These are phyloP conservation scores for Tachina grossa DNA, from an alignment of 2,888 invertebrate species.

Conservation along the genomic window DNA sequence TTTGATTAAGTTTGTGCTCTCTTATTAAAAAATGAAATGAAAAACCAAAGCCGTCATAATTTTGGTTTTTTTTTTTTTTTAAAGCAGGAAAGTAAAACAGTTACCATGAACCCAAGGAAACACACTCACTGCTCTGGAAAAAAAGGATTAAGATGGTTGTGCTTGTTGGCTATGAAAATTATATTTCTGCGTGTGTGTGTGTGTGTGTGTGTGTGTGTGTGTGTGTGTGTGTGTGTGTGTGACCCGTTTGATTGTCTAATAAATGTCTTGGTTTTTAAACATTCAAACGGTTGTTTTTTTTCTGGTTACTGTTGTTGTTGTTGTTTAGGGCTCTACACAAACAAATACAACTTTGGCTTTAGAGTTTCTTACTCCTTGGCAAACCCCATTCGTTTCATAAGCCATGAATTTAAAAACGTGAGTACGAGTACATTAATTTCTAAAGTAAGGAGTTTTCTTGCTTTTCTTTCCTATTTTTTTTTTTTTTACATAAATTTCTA, in stretches of 20 bases:
- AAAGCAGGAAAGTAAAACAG: slow-evolving; percentile 8
- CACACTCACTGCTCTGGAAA: slow-evolving; percentile 1
- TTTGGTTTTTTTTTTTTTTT: background rate
- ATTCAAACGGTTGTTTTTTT: slow-evolving; percentile 15
- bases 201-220: slow-evolving; percentile 1
- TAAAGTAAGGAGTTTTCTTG: background rate
- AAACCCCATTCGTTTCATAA: background rate
- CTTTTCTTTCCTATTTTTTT: slow-evolving; percentile 5
- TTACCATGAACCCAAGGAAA: slow-evolving; percentile 15
- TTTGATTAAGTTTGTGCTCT: slow-evolving; percentile 67
- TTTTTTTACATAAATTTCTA: background rate
- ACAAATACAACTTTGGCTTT: slow-evolving; percentile 10
- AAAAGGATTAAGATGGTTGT: slow-evolving; percentile 65
- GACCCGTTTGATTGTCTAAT: slow-evolving; percentile 67
- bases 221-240: slow-evolving; percentile 6
- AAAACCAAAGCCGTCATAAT: slow-evolving; percentile 13
- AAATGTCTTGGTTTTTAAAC: slow-evolving; percentile 50
- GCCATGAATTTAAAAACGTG: no score
- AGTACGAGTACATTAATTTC: slow-evolving; percentile 2
- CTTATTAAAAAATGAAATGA: slow-evolving; percentile 4
- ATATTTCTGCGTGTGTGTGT: slow-evolving; percentile 1
- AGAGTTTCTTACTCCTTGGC: background rate
- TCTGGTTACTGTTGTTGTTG: background rate
- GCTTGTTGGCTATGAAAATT: slow-evolving; percentile 31
- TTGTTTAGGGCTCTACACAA: background rate